Percentiles rank a stretch among this genome's conserved stretches.
phyloP scores from a whole-genome alignment of 2,888 invertebrate species.

The Heliconius charithonia region DNA sequence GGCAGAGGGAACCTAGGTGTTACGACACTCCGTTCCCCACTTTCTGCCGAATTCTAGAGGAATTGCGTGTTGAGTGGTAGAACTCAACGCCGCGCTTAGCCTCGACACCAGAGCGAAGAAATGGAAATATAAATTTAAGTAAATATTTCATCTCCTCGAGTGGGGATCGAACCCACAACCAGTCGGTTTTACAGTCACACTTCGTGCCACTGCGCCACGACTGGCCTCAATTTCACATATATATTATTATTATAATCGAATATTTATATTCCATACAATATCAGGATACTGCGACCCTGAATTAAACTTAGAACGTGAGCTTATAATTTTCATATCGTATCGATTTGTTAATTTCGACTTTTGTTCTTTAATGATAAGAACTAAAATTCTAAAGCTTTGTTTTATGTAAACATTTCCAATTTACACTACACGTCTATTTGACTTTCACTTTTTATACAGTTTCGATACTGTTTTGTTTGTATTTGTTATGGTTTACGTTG shows the following conservation, averaged over 20 bases:
- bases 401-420: slow-evolving; percentile 45
- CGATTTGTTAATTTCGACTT: slow-evolving; percentile 11
- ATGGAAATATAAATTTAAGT: too few species aligned
- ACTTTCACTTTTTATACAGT: slow-evolving; percentile 34
- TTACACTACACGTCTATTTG: slow-evolving; percentile 37
- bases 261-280: slow-evolving; percentile 4
- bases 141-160: too few species aligned
- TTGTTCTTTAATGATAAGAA: slow-evolving; percentile 2
- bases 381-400: slow-evolving; percentile 19
- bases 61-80: too few species aligned
- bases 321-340: slow-evolving; percentile 26
- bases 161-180: too few species aligned
- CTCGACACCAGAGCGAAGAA: too few species aligned
- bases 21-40: too few species aligned
- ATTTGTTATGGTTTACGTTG: neutral
- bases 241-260: neutral
- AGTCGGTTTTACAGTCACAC: too few species aligned
- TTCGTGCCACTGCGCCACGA: too few species aligned
- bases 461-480: slow-evolving; percentile 31
- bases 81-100: too few species aligned
- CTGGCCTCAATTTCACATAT: too few species aligned
- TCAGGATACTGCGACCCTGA: slow-evolving; percentile 33
- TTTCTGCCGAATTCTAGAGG: too few species aligned
- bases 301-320: slow-evolving; percentile 20
- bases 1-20: too few species aligned